Evolutionary conservation across 1,140 invertebrate genomes (phyloP).

Genomic region (Trichonephila clavipes): DNA sequence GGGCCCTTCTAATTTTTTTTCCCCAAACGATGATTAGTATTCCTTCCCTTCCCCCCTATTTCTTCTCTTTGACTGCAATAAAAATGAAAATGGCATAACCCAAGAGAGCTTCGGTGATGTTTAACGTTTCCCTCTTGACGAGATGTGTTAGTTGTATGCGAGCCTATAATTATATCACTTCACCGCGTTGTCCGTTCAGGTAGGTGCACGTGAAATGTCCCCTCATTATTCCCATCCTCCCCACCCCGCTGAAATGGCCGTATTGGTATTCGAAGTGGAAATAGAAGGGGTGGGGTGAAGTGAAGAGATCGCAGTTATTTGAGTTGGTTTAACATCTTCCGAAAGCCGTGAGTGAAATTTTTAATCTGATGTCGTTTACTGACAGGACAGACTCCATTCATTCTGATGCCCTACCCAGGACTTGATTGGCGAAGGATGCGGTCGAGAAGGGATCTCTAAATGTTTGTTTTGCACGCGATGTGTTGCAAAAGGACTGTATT

Average conservation of each 20-base stretch:
- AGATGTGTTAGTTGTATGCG: conserved; percentile 44
- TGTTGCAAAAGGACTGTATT: neutral
- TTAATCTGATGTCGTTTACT: conserved; percentile 36
- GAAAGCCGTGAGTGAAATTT: conserved; percentile 48
- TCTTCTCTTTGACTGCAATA: neutral
- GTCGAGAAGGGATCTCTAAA: neutral
- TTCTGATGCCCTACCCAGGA: neutral
- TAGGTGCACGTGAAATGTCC: conserved; percentile 56
- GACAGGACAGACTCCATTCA: neutral
- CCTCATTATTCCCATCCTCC: neutral
- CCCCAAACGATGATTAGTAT: conserved; percentile 37
- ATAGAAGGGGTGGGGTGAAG: conserved; percentile 64
- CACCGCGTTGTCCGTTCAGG: conserved; percentile 55
- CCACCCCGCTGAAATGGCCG: neutral
- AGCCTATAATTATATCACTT: conserved; percentile 72
- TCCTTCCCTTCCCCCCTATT: neutral
- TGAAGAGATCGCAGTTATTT: conserved; percentile 30
- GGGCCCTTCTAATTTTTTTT: neutral
- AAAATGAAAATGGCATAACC: conserved; percentile 42
- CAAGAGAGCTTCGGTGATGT: conserved; percentile 11
- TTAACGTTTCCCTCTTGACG: conserved; percentile 17
- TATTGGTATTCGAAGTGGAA: conserved; percentile 37
- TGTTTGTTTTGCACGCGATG: neutral
- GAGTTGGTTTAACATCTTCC: conserved; percentile 53
- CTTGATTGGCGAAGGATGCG: neutral